Percentiles rank a stretch among this genome's conserved stretches.
These are phyloP conservation scores for Linepithema humile DNA, from an alignment of 1,140 invertebrate genomes.

Conservation along the genomic window DNA sequence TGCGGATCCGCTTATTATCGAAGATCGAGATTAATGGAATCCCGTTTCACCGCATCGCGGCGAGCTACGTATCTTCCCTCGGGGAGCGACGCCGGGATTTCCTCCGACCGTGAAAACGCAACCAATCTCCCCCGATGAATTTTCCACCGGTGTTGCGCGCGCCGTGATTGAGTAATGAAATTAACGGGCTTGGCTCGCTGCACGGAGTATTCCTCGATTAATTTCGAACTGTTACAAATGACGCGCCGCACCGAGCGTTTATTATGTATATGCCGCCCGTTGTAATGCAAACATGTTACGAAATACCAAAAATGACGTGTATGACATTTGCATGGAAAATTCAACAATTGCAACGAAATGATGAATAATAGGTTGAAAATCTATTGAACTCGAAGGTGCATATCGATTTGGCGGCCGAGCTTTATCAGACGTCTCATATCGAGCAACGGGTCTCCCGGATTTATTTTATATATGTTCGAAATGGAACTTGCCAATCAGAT, in stretches of 20 bases:
- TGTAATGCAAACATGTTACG: background rate
- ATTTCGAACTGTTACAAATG: background rate
- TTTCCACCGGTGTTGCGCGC: background rate
- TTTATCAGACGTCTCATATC: constrained; percentile 12
- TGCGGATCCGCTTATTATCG: constrained; percentile 43
- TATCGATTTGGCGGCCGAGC: background rate
- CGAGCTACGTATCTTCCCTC: constrained; percentile 4
- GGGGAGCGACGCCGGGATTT: background rate
- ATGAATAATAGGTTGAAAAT: too few species aligned
- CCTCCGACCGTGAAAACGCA: background rate
- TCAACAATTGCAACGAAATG: too few species aligned
- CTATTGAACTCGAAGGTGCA: background rate
- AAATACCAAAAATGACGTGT: background rate
- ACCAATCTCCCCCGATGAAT: constrained; percentile 15
- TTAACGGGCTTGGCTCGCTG: background rate
- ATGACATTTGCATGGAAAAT: background rate
- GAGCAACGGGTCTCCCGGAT: background rate
- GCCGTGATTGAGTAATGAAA: constrained; percentile 41
- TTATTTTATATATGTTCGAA: constrained; percentile 42
- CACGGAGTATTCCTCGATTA: background rate
- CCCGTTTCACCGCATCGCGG: background rate
- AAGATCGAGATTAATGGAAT: constrained; percentile 57
- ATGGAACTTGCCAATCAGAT: constrained; percentile 56
- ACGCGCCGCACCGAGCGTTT: background rate
- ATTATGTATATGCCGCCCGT: background rate